Evolutionary conservation across 2,888 invertebrate genomes (phyloP), one percentile per base, ranked within the genome.

Genomic region (Drosophila emarginata): DNA sequence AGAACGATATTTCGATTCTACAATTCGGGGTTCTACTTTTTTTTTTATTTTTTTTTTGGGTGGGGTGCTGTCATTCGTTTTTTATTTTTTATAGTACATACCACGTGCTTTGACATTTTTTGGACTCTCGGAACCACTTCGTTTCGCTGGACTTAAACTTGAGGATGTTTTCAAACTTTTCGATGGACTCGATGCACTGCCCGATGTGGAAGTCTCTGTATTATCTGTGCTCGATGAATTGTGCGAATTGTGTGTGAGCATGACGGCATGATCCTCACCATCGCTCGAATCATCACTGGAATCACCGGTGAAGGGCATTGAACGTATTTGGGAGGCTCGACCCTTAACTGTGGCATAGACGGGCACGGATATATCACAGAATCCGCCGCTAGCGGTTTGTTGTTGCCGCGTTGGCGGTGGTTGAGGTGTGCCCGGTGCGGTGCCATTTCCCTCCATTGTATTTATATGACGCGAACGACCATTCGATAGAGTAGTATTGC

Each of bases 261-360:
- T 90, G 51, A 91, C 91, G 51, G 91, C 92, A 79, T 92, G 91
- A 67, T 95, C 96, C 91, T 97, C 97, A 28, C 98, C 97, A 89
- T 98, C 98, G 9, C 97, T 97, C 1, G 97, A 98, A 90, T 98
- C 98, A 90, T 98, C 98, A 0, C 97, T 97, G 4, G 97, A 97
- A 85, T 98, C 98, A 2, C 98, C 98, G 14, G 97, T 97, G 91
- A 98, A 98, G 7, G 98, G 98, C 94, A 98, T 97, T 52, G 97
- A 98, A 80, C 98, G 94, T 83, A 98, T 98, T 93, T 98, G 98
- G 91, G 98, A 97, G 77, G 98, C 98, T 87, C 98, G 95, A 95
- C 97, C 98, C 93, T 98, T 98, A 45, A 98, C 97, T 57, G 98
- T 98, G 60, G 98, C 98, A 92, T 98, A 98, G 26, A 98, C 98